Conservation (phyloP, 92 coral and sea anemone genomes). For the Paragorgia papillata region DNA sequence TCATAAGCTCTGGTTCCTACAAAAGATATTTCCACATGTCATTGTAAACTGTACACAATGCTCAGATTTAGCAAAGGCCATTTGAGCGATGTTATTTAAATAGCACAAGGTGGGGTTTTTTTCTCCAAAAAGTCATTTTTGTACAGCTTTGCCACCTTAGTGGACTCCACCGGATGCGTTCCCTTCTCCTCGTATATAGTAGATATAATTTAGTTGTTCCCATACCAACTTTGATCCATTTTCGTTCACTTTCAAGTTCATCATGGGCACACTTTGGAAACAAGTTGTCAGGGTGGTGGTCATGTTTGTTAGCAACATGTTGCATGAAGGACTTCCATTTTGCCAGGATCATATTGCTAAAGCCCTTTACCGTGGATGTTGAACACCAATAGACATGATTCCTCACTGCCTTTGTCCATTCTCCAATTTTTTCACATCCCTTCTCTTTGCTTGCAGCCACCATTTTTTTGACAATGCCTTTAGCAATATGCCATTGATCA, state of each 20-base stretch:
- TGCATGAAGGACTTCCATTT: conserved; percentile 29
- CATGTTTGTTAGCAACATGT: conserved; percentile 30
- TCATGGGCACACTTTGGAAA: too few species aligned
- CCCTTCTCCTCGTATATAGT: too few species aligned
- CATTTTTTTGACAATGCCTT: too few species aligned
- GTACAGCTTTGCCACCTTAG: too few species aligned
- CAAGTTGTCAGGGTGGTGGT: conserved; percentile 17
- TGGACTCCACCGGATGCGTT: too few species aligned
- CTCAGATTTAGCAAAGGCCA: too few species aligned
- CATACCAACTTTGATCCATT: too few species aligned
- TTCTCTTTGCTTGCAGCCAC: conserved; percentile 1
- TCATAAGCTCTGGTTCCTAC: too few species aligned
- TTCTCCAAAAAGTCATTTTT: not conserved
- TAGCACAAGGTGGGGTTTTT: too few species aligned
- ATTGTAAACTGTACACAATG: not conserved
- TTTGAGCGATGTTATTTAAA: not conserved
- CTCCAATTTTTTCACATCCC: conserved; percentile 24
- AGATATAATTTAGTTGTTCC: conserved; percentile 1
- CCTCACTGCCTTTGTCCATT: conserved; percentile 28
- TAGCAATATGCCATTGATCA: too few species aligned
- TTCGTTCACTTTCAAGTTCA: too few species aligned
- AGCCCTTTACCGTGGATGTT: conserved; percentile 25
- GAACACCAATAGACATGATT: conserved; percentile 31
- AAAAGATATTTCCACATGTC: conserved; percentile 17
- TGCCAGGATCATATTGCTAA: conserved; percentile 28